Evolutionary conservation across 2,888 invertebrate species (phyloP), one percentile per base, ranked within the genome.

Genomic region (Oligia fasciuncula): DNA sequence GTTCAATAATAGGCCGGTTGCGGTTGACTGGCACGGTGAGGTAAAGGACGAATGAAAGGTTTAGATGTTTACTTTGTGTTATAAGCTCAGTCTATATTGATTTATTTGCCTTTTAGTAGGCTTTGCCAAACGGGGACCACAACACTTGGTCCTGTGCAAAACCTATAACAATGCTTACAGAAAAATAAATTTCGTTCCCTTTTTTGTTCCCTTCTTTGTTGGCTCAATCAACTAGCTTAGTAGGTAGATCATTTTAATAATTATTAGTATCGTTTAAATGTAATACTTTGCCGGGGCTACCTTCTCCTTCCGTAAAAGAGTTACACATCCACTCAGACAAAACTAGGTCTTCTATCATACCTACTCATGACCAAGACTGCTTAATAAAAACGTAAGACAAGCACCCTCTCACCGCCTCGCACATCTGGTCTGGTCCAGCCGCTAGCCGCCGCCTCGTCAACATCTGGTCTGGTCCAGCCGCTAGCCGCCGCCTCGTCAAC

Each of bases 1-100:
- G 83, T 83, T 69, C 51, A 23, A 80, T 83, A 76, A 46, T 40
- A 54, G 6, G 17, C 23, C 13, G 43, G 54, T 62, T 62, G 51
- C 43, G 69, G 68, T 60, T 68, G 17, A 68, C 35, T 40, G 29
- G 4, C 17, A 14, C 46, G 57, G 43, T 8, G 19, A 40, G 66
- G 43, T 8, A 49, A 46, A n/a, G 35, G 43, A 54, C 13, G 19
- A n/a, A 35, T 67, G 54, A 46, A 51, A 68, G n/a, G 62, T 75
- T 74, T 60, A 19, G 29, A n/a, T 51, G 35, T 23, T 57, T 9
- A 9, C 14, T 4, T 49, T 40, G 8, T 40, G 13, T 72, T 51
- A 35, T 23, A 57, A 40, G n/a, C 43, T 43, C 43, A 43, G 73
- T 57, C 17, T 23, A 11, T 57, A 43, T 72, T 75, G 3, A 57